Evolutionary conservation across 2,888 invertebrate species (phyloP).

Genomic region (Ichneumoninae sp.): DNA sequence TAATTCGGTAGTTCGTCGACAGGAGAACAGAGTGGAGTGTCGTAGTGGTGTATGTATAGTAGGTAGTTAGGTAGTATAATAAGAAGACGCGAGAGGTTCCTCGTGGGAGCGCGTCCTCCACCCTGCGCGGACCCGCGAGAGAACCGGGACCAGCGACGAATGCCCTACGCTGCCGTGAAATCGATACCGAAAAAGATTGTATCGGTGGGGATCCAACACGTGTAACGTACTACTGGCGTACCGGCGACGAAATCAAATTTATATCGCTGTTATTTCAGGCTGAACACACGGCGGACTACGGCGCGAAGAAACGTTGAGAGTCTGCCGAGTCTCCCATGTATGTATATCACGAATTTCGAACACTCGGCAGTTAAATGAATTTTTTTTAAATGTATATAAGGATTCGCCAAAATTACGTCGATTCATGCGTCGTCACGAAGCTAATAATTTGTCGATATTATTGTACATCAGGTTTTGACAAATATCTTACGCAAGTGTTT

Average conservation of each 20-base stretch:
- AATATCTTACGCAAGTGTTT: not conserved
- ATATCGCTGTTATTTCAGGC: constrained; percentile 77
- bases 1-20: constrained; percentile 60
- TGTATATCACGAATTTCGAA: constrained; percentile 1
- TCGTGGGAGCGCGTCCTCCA: constrained; percentile 63
- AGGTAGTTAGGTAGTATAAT: constrained; percentile 58
- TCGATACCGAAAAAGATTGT: constrained; percentile 82
- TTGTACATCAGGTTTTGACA: not conserved
- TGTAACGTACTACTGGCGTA: constrained; percentile 82
- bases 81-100: constrained; percentile 54
- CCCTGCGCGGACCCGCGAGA: constrained; percentile 32
- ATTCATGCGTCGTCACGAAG: not conserved
- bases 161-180: constrained; percentile 80
- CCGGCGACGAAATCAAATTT: constrained; percentile 79
- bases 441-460: constrained; percentile 1
- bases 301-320: constrained; percentile 1
- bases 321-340: not conserved
- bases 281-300: constrained; percentile 60
- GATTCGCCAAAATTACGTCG: not conserved
- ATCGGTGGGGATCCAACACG: constrained; percentile 82
- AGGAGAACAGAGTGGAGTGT: constrained; percentile 55
- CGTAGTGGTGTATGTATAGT: constrained; percentile 35
- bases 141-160: constrained; percentile 54
- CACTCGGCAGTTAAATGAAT: not conserved
- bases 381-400: not conserved